Evolutionary conservation across 2,797 vertebrate species (phyloP).

Genomic region (Pangasius krempfi): DNA sequence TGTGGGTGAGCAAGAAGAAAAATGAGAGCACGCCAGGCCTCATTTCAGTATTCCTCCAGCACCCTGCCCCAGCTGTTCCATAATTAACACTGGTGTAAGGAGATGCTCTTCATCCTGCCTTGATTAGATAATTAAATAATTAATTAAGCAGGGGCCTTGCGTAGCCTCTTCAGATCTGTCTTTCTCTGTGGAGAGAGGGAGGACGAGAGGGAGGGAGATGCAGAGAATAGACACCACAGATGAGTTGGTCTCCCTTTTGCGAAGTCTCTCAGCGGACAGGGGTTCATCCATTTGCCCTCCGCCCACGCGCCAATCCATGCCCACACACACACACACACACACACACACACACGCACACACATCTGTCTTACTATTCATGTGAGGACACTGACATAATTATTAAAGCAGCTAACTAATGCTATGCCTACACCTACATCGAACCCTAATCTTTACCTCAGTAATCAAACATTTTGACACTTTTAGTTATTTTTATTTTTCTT

Average conservation of each 20-base stretch:
- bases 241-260: slow-evolving; percentile 41
- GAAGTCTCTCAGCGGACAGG: slow-evolving; percentile 40
- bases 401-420: neutral
- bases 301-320: neutral
- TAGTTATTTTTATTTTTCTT: neutral
- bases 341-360: neutral
- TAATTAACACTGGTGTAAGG: slow-evolving; percentile 81
- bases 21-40: slow-evolving; percentile 47
- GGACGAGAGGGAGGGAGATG: slow-evolving; percentile 44
- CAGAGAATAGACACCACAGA: slow-evolving; percentile 35
- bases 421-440: neutral
- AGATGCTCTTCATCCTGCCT: slow-evolving; percentile 78
- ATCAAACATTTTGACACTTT: neutral
- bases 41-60: slow-evolving; percentile 60
- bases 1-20: slow-evolving; percentile 33
- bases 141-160: slow-evolving; percentile 76
- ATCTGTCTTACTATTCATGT: neutral
- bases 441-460: neutral
- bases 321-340: slow-evolving; percentile 16
- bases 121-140: slow-evolving; percentile 87
- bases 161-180: slow-evolving; percentile 76
- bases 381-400: neutral
- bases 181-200: slow-evolving; percentile 60
- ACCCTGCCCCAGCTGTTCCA: slow-evolving; percentile 79
- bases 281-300: slow-evolving; percentile 3